Evolutionary conservation across 2,888 invertebrate genomes (phyloP).

Genomic region (Aethes cnicana): DNA sequence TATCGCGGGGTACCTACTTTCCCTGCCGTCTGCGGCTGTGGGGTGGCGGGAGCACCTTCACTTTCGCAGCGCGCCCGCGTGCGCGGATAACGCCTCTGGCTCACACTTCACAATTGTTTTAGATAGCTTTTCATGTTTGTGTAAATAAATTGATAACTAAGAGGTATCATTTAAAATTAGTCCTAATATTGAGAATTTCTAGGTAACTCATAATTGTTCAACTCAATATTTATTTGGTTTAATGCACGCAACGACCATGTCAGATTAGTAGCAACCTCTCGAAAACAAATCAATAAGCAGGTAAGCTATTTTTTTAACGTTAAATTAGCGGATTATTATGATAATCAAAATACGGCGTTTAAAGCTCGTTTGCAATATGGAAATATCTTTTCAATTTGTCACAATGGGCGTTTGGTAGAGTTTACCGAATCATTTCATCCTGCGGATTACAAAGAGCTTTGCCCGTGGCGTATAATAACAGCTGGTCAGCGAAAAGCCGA

Average conservation of each 20-base stretch:
- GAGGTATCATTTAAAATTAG: background rate
- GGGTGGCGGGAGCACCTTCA: constrained; percentile 24
- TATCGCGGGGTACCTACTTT: constrained; percentile 47
- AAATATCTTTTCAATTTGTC: constrained; percentile 22
- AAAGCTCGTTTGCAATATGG: background rate
- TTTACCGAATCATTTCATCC: constrained; percentile 40
- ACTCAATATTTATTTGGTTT: too few relatives aligned
- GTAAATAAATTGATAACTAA: background rate
- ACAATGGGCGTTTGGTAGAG: constrained; percentile 33
- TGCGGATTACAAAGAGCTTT: constrained; percentile 37
- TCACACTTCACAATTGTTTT: too few relatives aligned
- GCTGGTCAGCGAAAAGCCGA: constrained; percentile 59
- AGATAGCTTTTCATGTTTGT: too few relatives aligned
- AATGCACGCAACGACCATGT: too few relatives aligned
- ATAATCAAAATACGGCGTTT: too few relatives aligned
- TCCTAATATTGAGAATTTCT: too few relatives aligned
- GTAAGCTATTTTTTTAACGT: too few relatives aligned
- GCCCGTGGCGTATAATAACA: constrained; percentile 48
- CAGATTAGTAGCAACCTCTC: too few relatives aligned
- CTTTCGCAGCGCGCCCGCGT: constrained; percentile 35
- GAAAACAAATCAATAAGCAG: too few relatives aligned
- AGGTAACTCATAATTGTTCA: too few relatives aligned
- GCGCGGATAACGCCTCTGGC: constrained; percentile 40
- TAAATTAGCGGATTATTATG: too few relatives aligned
- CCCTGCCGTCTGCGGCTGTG: constrained; percentile 60